phyloP scores from a whole-genome alignment of 2,888 invertebrate genomes.

The Thecophora atra region DNA sequence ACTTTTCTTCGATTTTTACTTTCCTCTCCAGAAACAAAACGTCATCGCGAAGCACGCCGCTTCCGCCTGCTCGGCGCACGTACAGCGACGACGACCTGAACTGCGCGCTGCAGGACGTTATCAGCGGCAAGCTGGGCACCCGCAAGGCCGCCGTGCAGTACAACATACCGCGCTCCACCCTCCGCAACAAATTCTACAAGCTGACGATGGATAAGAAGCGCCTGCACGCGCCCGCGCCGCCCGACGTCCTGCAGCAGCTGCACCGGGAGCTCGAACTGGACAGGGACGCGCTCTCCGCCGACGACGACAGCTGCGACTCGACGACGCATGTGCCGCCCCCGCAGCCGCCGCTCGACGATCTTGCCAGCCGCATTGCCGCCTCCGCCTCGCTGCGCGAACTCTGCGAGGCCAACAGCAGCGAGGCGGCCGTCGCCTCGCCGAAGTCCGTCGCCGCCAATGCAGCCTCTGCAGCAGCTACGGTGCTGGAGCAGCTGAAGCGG shows the following conservation, averaged over 20 bases:
- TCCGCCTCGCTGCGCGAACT: slow-evolving; percentile 54
- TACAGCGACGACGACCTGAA: slow-evolving; percentile 97
- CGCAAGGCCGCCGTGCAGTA: slow-evolving; percentile 94
- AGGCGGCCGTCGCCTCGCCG: slow-evolving; percentile 41
- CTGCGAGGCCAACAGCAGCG: slow-evolving; percentile 53
- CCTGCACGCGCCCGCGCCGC: slow-evolving; percentile 63
- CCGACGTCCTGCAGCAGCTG: slow-evolving; percentile 48
- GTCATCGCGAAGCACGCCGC: slow-evolving; percentile 68
- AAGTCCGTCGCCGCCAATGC: background rate
- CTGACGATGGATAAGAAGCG: slow-evolving; percentile 75
- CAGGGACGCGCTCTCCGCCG: slow-evolving; percentile 65
- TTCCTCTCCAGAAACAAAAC: slow-evolving; percentile 72
- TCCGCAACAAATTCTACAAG: slow-evolving; percentile 95
- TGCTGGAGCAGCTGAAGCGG: slow-evolving; percentile 27
- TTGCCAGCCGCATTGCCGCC: slow-evolving; percentile 52
- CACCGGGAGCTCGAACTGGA: slow-evolving; percentile 54
- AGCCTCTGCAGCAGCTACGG: slow-evolving; percentile 11
- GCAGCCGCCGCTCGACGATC: slow-evolving; percentile 42
- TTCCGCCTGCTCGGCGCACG: slow-evolving; percentile 72
- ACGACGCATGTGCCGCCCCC: slow-evolving; percentile 53
- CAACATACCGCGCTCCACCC: slow-evolving; percentile 94
- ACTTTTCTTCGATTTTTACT: background rate
- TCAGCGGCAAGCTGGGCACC: slow-evolving; percentile 91
- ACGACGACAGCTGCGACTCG: slow-evolving; percentile 69
- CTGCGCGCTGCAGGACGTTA: slow-evolving; percentile 92